These are phyloP conservation scores for Iguana delicatissima DNA, from an alignment of 2,797 vertebrate genomes.

Conservation along the genomic window DNA sequence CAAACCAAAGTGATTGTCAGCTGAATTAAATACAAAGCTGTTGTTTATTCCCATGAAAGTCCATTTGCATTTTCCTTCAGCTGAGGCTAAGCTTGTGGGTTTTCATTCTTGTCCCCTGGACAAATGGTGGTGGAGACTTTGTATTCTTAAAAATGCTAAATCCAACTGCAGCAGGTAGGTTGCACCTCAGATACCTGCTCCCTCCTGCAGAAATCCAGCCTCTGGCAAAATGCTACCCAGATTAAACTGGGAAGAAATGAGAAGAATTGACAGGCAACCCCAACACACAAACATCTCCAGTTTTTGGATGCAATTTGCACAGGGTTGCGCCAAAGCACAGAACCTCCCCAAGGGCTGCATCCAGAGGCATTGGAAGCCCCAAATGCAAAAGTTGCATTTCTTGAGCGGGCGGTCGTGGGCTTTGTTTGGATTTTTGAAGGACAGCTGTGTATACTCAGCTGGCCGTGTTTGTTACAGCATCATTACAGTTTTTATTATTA, in stretches of 20 bases:
- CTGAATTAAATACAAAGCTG: neutral
- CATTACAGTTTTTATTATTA: neutral
- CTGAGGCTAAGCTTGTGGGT: too few relatives aligned
- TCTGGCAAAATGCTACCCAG: neutral
- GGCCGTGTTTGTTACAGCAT: neutral
- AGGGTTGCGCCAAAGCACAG: neutral
- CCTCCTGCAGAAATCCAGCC: neutral
- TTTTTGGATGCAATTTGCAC: neutral
- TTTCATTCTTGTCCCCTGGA: neutral
- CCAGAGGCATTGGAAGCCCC: neutral
- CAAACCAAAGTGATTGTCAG: too few relatives aligned
- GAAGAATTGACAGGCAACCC: neutral
- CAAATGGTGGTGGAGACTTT: neutral
- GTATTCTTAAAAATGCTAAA: neutral
- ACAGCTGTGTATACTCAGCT: slow-evolving; percentile 36
- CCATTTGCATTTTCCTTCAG: neutral
- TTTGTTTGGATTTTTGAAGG: slow-evolving; percentile 8
- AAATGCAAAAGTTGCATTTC: neutral
- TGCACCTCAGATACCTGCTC: neutral
- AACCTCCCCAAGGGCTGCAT: neutral
- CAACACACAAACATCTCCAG: too few relatives aligned
- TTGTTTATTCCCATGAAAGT: neutral
- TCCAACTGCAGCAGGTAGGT: neutral
- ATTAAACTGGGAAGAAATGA: too few relatives aligned
- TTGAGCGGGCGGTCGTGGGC: neutral